Conservation (phyloP, 2,113 vertebrate species). For the Meleagris gallopavo region DNA sequence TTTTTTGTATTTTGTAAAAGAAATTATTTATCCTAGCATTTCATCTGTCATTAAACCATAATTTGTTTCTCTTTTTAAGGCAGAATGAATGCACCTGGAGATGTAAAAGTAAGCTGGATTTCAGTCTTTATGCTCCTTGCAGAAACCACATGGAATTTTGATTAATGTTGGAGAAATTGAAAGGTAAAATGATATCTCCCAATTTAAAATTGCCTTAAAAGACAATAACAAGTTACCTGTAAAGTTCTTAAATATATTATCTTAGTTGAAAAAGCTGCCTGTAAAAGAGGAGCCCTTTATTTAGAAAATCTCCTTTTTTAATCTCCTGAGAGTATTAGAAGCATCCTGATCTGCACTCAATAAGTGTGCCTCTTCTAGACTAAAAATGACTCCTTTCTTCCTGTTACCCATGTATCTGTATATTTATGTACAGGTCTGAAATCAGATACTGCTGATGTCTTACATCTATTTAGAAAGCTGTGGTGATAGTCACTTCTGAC, state of each 20-base stretch:
- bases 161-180: background rate
- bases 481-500: background rate
- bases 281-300: background rate
- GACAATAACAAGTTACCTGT: background rate
- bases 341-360: background rate
- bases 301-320: background rate
- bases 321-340: background rate
- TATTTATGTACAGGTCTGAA: background rate
- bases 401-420: background rate
- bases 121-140: background rate
- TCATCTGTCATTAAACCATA: background rate
- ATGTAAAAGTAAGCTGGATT: background rate
- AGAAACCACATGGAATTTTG: background rate
- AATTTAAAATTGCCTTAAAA: background rate
- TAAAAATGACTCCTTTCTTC: background rate
- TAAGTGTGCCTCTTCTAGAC: background rate
- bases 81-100: background rate
- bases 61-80: background rate
- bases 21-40: background rate
- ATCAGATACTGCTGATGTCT: background rate
- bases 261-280: background rate
- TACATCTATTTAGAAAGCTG: rapidly evolving
- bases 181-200: background rate
- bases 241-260: background rate
- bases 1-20: background rate